These are phyloP conservation scores for Lethenteron reissneri DNA, from an alignment of 2,113 vertebrate genomes.

Conservation along the genomic window DNA sequence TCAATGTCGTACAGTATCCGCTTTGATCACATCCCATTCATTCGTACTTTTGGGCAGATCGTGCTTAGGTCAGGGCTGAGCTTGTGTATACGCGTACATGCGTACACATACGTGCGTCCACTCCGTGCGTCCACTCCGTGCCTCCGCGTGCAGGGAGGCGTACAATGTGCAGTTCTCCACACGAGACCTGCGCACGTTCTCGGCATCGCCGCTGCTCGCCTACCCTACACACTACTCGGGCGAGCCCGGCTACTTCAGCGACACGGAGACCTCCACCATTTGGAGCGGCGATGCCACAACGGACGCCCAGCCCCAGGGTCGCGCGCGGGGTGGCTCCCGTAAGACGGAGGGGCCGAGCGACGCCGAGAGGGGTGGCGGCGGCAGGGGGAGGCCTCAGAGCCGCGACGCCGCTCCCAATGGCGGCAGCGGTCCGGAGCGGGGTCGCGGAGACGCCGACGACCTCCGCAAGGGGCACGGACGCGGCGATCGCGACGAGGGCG, in stretches of 20 bases:
- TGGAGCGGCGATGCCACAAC: constrained; percentile 59
- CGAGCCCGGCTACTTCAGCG: constrained; percentile 60
- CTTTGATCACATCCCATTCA: not conserved
- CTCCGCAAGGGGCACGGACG: too few relatives aligned
- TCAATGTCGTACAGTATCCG: accelerated
- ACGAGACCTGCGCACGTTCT: constrained; percentile 53
- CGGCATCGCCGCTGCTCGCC: constrained; percentile 46
- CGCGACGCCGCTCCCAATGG: too few relatives aligned
- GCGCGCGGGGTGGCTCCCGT: constrained; percentile 40
- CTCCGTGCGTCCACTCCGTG: too few relatives aligned
- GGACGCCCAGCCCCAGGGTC: constrained; percentile 23
- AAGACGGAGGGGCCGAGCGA: constrained; percentile 25
- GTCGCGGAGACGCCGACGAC: too few relatives aligned
- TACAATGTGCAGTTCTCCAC: constrained; percentile 58
- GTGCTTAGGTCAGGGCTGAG: not conserved
- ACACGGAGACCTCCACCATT: constrained; percentile 81
- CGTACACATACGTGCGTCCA: too few relatives aligned
- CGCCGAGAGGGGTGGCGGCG: too few relatives aligned
- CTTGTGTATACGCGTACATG: not conserved
- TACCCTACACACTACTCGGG: constrained; percentile 72
- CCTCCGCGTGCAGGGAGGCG: constrained; percentile 30
- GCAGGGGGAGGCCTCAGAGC: too few relatives aligned
- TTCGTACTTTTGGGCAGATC: not conserved
- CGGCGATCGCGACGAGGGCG: too few relatives aligned
- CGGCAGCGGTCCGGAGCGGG: too few relatives aligned